phyloP scores from a whole-genome alignment of 2,113 vertebrate species.

The Aythya baeri region DNA sequence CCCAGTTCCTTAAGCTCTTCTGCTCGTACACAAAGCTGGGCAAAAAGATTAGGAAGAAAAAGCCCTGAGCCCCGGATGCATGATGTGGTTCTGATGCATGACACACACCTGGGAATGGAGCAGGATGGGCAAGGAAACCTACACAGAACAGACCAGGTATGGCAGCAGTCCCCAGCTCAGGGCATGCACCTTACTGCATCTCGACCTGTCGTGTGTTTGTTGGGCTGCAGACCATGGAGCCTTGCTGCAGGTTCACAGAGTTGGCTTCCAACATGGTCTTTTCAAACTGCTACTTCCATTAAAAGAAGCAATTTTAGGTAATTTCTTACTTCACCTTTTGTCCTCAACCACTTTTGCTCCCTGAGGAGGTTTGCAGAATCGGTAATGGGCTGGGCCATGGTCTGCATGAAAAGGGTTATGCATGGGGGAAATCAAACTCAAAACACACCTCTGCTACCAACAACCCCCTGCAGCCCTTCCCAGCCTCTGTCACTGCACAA shows the following conservation, averaged over 20 bases:
- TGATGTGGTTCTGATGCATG: neutral
- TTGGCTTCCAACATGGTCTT: neutral
- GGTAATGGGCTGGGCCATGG: neutral
- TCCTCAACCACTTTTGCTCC: neutral
- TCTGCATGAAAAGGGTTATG: neutral
- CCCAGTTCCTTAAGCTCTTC: neutral
- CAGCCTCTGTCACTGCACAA: neutral
- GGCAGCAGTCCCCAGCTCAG: neutral
- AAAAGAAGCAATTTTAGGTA: neutral
- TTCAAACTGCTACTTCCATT: neutral
- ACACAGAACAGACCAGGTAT: rapidly evolving
- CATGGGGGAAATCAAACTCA: neutral
- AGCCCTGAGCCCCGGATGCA: rapidly evolving
- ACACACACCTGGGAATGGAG: rapidly evolving
- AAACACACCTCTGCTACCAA: neutral
- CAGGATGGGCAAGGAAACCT: neutral
- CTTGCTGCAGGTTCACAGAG: neutral
- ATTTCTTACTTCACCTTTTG: neutral
- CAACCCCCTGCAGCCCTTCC: neutral
- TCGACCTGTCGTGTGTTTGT: rapidly evolving
- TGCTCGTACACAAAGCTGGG: neutral
- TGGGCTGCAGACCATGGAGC: neutral
- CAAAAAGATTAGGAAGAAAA: neutral
- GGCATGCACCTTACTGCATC: rapidly evolving
- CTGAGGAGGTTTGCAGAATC: neutral